These are phyloP conservation scores for Aphodius granarius DNA, from an alignment of 2,888 invertebrate genomes.

Conservation along the genomic window DNA sequence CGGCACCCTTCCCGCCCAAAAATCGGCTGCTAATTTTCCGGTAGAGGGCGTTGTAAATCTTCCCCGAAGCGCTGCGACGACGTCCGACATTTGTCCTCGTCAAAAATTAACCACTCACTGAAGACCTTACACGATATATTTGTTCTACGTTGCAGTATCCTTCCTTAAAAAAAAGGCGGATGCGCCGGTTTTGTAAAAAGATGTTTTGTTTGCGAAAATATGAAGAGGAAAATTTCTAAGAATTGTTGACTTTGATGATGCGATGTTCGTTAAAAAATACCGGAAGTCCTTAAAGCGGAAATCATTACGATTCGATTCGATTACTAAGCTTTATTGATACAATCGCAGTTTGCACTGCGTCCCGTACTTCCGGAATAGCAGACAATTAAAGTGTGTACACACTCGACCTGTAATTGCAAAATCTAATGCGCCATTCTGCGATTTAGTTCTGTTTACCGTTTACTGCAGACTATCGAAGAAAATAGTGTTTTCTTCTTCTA, in stretches of 20 bases:
- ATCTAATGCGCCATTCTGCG: neutral
- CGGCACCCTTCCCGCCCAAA: neutral
- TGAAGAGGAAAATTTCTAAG: too few relatives aligned
- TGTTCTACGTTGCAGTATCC: neutral
- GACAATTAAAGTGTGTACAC: neutral
- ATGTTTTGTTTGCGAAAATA: too few relatives aligned
- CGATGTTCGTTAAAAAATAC: neutral
- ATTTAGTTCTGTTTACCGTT: neutral
- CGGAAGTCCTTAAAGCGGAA: neutral
- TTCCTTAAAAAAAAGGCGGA: neutral
- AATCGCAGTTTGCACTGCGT: neutral
- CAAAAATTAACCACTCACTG: neutral
- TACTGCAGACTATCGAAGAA: neutral
- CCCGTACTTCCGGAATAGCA: neutral
- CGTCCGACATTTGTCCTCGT: neutral
- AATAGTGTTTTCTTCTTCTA: too few relatives aligned
- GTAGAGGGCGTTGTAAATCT: slow-evolving; percentile 30
- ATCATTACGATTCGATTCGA: neutral
- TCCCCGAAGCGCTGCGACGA: neutral
- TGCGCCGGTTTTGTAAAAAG: neutral
- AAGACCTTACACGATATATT: neutral
- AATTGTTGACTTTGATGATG: neutral
- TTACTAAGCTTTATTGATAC: neutral
- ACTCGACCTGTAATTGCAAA: neutral
- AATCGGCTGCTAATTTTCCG: slow-evolving; percentile 31